These are phyloP conservation scores for Paelopatides confundens DNA, from an alignment of 53 echinoderm and acorn worm species.

Conservation along the genomic window DNA sequence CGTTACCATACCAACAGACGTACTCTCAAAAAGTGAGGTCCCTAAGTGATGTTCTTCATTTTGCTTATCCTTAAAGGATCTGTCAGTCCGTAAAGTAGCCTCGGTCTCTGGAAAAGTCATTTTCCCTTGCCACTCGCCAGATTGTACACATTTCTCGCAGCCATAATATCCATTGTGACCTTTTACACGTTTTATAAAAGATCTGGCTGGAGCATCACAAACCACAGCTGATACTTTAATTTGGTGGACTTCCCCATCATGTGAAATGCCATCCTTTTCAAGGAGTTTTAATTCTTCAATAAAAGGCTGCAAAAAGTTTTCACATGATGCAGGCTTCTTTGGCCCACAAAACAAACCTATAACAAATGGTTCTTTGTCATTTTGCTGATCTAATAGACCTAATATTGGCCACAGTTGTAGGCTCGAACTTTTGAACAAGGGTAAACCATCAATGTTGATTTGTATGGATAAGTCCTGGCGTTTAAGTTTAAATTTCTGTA, in stretches of 20 bases:
- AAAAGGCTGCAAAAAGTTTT: slow-evolving; percentile 34
- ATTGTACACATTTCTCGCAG: slow-evolving; percentile 72
- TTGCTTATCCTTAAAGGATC: slow-evolving; percentile 59
- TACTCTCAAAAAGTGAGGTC: slow-evolving; percentile 51
- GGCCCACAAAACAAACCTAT: slow-evolving; percentile 54
- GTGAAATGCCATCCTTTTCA: slow-evolving; percentile 50
- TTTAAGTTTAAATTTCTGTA: not conserved
- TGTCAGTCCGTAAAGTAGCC: slow-evolving; percentile 60
- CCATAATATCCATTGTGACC: slow-evolving; percentile 68
- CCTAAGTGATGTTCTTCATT: slow-evolving; percentile 64
- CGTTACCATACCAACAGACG: slow-evolving; percentile 72
- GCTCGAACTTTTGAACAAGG: slow-evolving; percentile 42
- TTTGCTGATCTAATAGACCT: not conserved
- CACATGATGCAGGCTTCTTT: slow-evolving; percentile 15
- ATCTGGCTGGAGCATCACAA: slow-evolving; percentile 74
- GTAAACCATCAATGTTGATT: slow-evolving; percentile 62
- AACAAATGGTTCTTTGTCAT: slow-evolving; percentile 41
- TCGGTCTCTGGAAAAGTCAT: slow-evolving; percentile 65
- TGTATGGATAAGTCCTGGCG: not conserved
- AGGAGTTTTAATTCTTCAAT: slow-evolving; percentile 17
- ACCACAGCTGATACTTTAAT: slow-evolving; percentile 59
- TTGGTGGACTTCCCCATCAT: slow-evolving; percentile 49
- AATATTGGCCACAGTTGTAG: slow-evolving; percentile 59
- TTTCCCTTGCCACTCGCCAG: slow-evolving; percentile 69
- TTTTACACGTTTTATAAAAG: slow-evolving; percentile 69